Conservation (phyloP, 2,888 invertebrate genomes). For the Sturmia bella region DNA sequence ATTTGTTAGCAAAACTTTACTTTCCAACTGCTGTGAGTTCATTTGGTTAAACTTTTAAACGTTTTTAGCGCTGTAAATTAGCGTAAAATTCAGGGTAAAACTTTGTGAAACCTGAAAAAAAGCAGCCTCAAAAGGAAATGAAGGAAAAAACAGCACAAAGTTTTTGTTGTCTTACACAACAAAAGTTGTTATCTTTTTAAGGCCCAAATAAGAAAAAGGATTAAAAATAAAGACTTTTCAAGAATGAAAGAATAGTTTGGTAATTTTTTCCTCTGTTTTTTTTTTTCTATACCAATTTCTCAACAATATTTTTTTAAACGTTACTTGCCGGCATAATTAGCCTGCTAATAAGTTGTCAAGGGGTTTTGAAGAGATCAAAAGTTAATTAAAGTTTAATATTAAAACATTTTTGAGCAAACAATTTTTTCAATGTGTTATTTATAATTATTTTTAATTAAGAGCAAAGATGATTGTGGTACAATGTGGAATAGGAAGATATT, state of each 20-base stretch:
- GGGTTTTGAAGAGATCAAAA: conserved; percentile 28
- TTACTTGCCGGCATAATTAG: conserved; percentile 32
- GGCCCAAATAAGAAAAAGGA: conserved; percentile 13
- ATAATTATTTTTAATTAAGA: too few species aligned
- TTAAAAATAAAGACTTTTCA: neutral
- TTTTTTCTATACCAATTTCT: neutral
- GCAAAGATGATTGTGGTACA: too few species aligned
- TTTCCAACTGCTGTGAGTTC: conserved; percentile 44
- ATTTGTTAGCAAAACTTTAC: conserved; percentile 23
- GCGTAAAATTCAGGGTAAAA: conserved; percentile 49
- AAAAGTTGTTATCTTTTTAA: conserved; percentile 61
- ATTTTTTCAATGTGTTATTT: neutral
- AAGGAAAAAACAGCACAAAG: conserved; percentile 13
- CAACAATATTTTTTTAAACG: neutral
- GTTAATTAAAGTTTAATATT: conserved; percentile 11
- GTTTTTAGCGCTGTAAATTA: conserved; percentile 58
- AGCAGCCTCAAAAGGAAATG: neutral
- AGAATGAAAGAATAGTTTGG: neutral
- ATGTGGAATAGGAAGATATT: too few species aligned
- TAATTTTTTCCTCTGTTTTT: neutral
- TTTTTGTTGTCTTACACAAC: conserved; percentile 39
- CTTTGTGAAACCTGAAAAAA: neutral
- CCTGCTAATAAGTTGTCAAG: conserved; percentile 24
- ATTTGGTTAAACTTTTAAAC: conserved; percentile 50
- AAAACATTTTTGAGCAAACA: neutral